A percentile compares a stretch with the other conserved stretches of the same genome.
Conservation (phyloP, 1,140 invertebrate genomes). For the Dendroctonus valens region DNA sequence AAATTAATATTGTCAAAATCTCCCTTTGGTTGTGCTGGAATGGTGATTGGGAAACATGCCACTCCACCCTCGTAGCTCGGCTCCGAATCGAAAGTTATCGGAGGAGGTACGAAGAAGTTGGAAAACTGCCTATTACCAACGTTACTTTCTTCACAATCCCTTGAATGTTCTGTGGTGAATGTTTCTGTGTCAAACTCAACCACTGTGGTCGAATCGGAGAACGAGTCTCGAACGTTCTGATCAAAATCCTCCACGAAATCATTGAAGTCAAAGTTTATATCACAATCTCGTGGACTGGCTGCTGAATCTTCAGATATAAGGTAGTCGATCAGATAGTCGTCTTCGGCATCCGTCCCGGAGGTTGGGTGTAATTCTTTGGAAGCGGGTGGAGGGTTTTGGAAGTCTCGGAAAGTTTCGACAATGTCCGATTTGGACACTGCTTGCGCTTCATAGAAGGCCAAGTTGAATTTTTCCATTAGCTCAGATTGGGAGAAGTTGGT, state of each 20-base stretch:
- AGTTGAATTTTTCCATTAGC: constrained; percentile 48
- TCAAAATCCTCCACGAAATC: constrained; percentile 44
- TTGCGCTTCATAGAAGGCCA: constrained; percentile 49
- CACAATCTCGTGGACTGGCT: constrained; percentile 34
- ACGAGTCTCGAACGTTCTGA: constrained; percentile 33
- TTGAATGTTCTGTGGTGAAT: constrained; percentile 36
- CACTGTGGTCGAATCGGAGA: constrained; percentile 22
- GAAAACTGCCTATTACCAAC: constrained; percentile 21
- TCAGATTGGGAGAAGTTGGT: constrained; percentile 43
- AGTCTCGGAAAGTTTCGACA: constrained; percentile 38
- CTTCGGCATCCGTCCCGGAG: constrained; percentile 26
- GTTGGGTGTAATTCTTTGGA: constrained; percentile 16
- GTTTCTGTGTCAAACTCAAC: constrained; percentile 36
- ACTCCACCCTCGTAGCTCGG: not conserved
- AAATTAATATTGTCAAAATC: constrained; percentile 39
- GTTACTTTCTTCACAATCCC: constrained; percentile 5
- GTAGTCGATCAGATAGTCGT: constrained; percentile 43
- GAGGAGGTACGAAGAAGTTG: constrained; percentile 38
- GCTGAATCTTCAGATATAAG: constrained; percentile 38
- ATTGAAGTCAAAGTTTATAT: constrained; percentile 44
- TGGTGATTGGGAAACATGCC: not conserved
- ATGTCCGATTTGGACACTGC: constrained; percentile 36
- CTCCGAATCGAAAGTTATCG: constrained; percentile 4
- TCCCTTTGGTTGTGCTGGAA: constrained; percentile 11
- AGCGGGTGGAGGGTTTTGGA: not conserved